Evolutionary conservation across 2,113 vertebrate genomes (phyloP).

Genomic region (Archocentrus centrarchus): DNA sequence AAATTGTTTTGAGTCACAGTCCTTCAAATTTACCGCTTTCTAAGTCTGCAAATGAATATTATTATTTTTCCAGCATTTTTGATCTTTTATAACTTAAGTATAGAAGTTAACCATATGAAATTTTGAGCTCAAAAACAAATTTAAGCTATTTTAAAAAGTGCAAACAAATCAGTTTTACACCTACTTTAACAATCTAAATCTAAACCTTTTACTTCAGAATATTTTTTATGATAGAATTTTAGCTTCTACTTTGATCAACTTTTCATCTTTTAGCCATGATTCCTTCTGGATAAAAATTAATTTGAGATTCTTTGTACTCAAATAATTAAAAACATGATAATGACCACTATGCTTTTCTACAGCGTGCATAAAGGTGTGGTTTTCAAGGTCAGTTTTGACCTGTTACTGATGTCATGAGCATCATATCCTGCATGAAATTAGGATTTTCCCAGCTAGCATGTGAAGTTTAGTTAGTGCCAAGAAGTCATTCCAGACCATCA

Average conservation of each 20-base stretch:
- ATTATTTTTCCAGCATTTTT: background rate
- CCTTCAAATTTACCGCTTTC: too few species aligned
- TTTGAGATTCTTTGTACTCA: background rate
- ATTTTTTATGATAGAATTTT: background rate
- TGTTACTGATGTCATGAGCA: too few species aligned
- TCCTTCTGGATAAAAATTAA: background rate
- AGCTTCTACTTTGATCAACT: background rate
- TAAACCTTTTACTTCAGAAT: too few species aligned
- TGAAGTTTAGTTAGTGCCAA: background rate
- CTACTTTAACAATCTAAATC: too few species aligned
- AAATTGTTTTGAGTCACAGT: too few species aligned
- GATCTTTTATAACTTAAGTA: too few species aligned
- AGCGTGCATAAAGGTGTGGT: too few species aligned
- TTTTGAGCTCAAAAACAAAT: background rate
- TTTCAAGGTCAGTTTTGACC: too few species aligned
- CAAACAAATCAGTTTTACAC: too few species aligned
- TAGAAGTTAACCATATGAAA: background rate
- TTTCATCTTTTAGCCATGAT: background rate
- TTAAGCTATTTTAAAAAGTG: background rate
- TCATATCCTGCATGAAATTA: background rate
- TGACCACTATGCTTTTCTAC: background rate
- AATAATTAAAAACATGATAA: background rate
- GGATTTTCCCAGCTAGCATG: background rate
- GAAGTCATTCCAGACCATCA: background rate
- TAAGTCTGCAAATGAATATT: too few species aligned